phyloP scores from a whole-genome alignment of 2,113 vertebrate genomes.

The Brachionichthys hirsutus region DNA sequence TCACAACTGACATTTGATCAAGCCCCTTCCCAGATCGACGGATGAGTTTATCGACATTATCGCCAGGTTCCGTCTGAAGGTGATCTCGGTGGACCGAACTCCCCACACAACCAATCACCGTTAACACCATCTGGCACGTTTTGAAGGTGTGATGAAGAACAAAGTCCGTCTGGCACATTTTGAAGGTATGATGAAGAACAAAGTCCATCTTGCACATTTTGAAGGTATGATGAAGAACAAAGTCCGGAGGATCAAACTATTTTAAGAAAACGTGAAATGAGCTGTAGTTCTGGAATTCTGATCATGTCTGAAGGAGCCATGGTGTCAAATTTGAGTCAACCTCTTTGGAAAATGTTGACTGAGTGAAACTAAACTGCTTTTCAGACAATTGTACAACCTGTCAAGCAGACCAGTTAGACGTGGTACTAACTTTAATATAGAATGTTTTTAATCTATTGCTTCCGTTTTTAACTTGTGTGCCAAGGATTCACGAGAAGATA shows the following conservation, averaged over 20 bases:
- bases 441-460: neutral
- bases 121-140: no score
- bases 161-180: no score
- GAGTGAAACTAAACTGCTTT: neutral
- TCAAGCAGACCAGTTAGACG: neutral
- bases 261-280: slow-evolving; percentile 3
- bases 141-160: no score
- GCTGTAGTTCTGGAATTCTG: neutral
- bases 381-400: neutral
- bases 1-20: slow-evolving; percentile 87
- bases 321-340: neutral
- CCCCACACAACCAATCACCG: no score
- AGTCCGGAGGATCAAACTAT: neutral
- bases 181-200: no score
- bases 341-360: neutral
- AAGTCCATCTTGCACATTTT: slow-evolving; percentile 8
- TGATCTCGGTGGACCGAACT: no score
- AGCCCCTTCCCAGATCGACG: neutral
- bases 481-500: no score
- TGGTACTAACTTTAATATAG: neutral
- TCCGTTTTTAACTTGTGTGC: no score
- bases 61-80: neutral
- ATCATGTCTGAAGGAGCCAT: neutral
- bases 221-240: neutral
- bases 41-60: neutral